Evolutionary conservation across 2,113 vertebrate genomes (phyloP).

Genomic region (Rutilus rutilus): DNA sequence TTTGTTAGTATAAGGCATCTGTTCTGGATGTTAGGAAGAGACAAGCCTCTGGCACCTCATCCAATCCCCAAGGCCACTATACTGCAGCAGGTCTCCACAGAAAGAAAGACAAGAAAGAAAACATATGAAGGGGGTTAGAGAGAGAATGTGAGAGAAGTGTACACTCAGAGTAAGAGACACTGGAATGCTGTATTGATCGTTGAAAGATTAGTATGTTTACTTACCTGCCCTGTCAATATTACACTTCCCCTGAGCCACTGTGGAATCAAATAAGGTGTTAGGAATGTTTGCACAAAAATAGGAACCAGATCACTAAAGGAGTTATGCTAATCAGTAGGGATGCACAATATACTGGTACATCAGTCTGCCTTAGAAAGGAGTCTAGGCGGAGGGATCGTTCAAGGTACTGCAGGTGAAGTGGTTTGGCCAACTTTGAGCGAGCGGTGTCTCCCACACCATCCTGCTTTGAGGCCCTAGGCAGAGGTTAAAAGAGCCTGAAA

Average conservation of each 20-base stretch:
- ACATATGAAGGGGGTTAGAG: neutral
- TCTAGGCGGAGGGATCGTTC: conserved; percentile 93
- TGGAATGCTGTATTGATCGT: conserved; percentile 41
- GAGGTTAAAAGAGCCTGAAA: conserved; percentile 78
- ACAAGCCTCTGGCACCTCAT: conserved; percentile 65
- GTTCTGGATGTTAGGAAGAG: conserved; percentile 75
- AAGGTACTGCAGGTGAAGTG: conserved; percentile 93
- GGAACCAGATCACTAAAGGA: neutral
- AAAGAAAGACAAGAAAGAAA: conserved; percentile 47
- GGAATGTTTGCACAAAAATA: neutral
- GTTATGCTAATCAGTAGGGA: neutral
- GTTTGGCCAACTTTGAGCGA: conserved; percentile 92
- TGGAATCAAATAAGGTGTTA: neutral
- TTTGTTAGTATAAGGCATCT: conserved; percentile 84
- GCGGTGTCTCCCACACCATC: conserved; percentile 84
- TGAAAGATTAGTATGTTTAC: conserved; percentile 50
- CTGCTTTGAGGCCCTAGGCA: conserved; percentile 95
- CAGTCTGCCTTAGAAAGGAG: conserved; percentile 89
- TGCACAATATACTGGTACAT: neutral
- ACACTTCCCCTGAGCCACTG: conserved; percentile 25
- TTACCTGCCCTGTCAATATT: conserved; percentile 30
- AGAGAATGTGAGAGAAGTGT: neutral
- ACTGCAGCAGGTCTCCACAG: conserved; percentile 68
- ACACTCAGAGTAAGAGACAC: conserved; percentile 7
- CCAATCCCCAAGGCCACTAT: conserved; percentile 57